Base-by-base conservation (phyloP, 1,140 invertebrate genomes). In the Neotoxoptera formosana region DNA sequence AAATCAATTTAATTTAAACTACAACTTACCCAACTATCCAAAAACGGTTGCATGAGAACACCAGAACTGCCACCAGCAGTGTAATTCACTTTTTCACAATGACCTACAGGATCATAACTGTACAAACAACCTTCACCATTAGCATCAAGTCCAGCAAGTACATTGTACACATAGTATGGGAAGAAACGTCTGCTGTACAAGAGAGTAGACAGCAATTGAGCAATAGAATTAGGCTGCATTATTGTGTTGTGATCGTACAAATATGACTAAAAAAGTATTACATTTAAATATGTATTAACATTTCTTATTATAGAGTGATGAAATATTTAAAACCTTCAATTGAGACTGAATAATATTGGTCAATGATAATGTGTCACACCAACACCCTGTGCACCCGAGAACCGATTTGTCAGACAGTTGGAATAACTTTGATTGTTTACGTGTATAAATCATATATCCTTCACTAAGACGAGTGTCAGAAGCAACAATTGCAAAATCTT, bases 151-250 rank as follows among this genome's bases (percentile, higher is more conserved):
- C 99, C 99, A 94, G 98, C 99, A 91, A 99, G 95, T 53, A 99
- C 97, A 95, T 99, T 99, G 53, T 98, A 98, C 21, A 99, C 97
- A 95, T 99, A 99, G 95, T 99, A 99, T 1, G 99, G 99, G 95
- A 99, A 99, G 95, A 99, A 99, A 94, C 99, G 96, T 94, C 98
- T 98, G 94, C 99, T 98, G 95, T 99, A 99, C 93, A 99, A 96
- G 96, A 99, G 98, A 14, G 98, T 99, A 0, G 99, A 98, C 3
- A 99, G 95, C 97, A 99, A 98, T 95, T 99, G 98, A 30, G 99
- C 98, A 30, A 98, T 96, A 23, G 99, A 98, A 94, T 97, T 96
- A 1, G 99, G 99, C 7, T 97, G 96, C 98, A 99, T 99, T 8
- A 96, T 96, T 95, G 98, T 99, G 94, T 98, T 97, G 95, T 99